Base-by-base conservation (phyloP, 2,113 vertebrate genomes). In the Phylloscopus trochilus region DNA sequence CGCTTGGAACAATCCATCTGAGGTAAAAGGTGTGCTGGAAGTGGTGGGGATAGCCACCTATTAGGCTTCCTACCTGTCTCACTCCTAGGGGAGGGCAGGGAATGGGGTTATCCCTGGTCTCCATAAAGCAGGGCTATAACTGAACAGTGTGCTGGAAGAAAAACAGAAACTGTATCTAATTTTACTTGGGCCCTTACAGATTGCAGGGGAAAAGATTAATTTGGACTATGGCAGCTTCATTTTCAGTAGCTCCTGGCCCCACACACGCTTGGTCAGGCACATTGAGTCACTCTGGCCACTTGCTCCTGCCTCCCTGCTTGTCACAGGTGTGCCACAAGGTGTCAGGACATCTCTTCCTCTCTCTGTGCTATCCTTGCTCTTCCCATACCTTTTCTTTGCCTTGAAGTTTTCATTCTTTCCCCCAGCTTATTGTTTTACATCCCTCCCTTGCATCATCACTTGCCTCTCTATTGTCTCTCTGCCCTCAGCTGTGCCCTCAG, bases 231-330 rank as follows among this genome's bases (percentile, higher is more conserved):
- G 22, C 31, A 90, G 13, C 31, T 89, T 53, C 12, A 31, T 80
- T 77, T 92, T 69, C 0, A 0, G 14, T 24, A 19, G 44, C 49
- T 79, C 49, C 35, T 23, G n/a, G 30, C 18, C 21, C 44, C 11
- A 1, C 0, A 0, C 0, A 3, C 0, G 0, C 37, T 58, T 0
- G 0, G 24, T 41, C 21, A 9, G 59, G 31, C 24, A 4, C 17
- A 21, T 13, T 0, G 1, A 83, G 30, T 44, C 49, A 44, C 33
- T 39, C 22, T 0, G 0, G 59, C 21, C 2, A 1, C 72, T 63
- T 5, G 6, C 11, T 73, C 17, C 58, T 59, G 66, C 47, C 69
- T 58, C 28, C 62, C 46, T 43, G 37, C 39, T 46, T 39, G 79
- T 13, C 68, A 95, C 83, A 89, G 52, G 15, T 49, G 56, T 13